Evolutionary conservation across 2,113 vertebrate genomes (phyloP), one percentile per base, ranked within the genome.

Genomic region (Heterochromis multidens): DNA sequence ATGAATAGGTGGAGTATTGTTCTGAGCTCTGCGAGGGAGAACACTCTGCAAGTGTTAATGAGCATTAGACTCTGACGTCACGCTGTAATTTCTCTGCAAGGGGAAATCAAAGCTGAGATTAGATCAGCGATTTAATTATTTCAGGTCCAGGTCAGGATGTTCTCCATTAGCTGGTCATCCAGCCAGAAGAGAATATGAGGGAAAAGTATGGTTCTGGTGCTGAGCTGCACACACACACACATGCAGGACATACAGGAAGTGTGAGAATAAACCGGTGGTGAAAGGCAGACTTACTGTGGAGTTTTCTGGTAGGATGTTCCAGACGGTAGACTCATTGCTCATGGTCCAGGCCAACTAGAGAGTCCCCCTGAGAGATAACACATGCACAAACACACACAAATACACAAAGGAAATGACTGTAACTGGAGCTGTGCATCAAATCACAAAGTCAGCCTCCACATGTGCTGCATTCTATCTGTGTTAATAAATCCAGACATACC

Each of bases 291-390:
- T 97, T 95, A 99, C 98, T 86, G 98, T 98, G 89, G 96, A 92
- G 91, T 93, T 97, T 84, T 96, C 95, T 80, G 97, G 97, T 90
- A 96, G 87, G 93, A 97, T 97, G 95, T 97, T 97, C 98, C 97
- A 98, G 82, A 97, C 85, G 91, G 95, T 96, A 93, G 96, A 97
- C 89, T 97, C 97, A 97, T 98, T 95, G 97, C 96, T 98, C 97
- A 98, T 98, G 96, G 96, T 98, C 97, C 94, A 96, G 91, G 93
- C 93, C 95, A 94, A 95, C 94, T 94, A 94, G 90, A 94, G 84
- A 77, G 88, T 95, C 93, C 96, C 95, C 95, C 95, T 96, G 90
- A 89, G 94, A 92, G 79, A 88, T 57, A 92, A 92, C 84, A 92
- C 88, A 91, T 16, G 43, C 84, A 85, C 76, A 92, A 31, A 52